Percentiles rank a stretch among this genome's conserved stretches.
phyloP scores from a whole-genome alignment of 2,888 invertebrate species.

The Drosophila colorata region DNA sequence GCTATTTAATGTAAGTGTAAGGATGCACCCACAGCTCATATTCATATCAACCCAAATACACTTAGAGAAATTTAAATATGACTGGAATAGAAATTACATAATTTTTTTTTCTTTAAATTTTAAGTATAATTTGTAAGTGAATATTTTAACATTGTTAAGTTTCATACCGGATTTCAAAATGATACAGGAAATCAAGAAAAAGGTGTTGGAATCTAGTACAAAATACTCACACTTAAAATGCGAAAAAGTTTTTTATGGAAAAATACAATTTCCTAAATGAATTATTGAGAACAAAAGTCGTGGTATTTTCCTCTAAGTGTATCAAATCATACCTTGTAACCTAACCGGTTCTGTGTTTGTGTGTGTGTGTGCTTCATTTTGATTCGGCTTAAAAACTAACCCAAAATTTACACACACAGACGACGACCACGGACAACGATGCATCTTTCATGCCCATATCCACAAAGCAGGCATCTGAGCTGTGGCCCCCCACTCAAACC shows the following conservation, averaged over 20 bases:
- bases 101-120: no score
- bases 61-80: no score
- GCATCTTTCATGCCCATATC: slow-evolving; percentile 70
- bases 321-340: slow-evolving; percentile 16
- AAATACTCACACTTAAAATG: no score
- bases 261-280: no score
- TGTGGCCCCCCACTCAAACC: slow-evolving; percentile 21
- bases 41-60: slow-evolving; percentile 1
- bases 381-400: slow-evolving; percentile 54
- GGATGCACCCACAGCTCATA: slow-evolving; percentile 2
- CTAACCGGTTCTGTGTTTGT: slow-evolving; percentile 49
- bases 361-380: slow-evolving; percentile 40
- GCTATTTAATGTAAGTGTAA: slow-evolving; percentile 69
- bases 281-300: no score
- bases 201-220: no score
- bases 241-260: no score
- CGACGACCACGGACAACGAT: slow-evolving; percentile 65
- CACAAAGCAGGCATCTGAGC: slow-evolving; percentile 37
- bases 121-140: no score
- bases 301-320: background rate
- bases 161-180: no score
- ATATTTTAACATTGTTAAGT: no score
- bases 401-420: slow-evolving; percentile 68
- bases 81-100: no score
- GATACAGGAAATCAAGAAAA: no score